A percentile compares a stretch with the other conserved stretches of the same genome.
These are phyloP conservation scores for Eufriesea mexicana DNA, from an alignment of 1,140 invertebrate genomes.

Conservation along the genomic window DNA sequence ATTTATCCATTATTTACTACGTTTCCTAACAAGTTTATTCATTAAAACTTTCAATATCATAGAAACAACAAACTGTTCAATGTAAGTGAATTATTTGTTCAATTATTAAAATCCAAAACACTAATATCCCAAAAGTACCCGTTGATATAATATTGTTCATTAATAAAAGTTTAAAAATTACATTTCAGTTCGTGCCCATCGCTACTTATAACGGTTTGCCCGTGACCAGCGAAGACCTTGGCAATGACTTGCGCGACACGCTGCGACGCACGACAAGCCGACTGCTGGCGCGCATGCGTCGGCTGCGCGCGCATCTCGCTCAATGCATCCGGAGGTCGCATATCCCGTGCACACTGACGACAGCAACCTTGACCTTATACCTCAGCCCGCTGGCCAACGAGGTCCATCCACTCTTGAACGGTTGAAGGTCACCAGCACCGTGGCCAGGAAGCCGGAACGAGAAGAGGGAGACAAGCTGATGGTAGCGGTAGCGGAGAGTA, in stretches of 20 bases:
- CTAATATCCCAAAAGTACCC: not conserved
- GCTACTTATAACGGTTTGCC: slow-evolving; percentile 68
- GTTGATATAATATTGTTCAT: not conserved
- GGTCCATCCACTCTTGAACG: slow-evolving; percentile 66
- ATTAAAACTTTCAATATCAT: no score
- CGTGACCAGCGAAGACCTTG: slow-evolving; percentile 68
- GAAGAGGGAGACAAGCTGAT: slow-evolving; percentile 22
- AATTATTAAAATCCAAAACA: not conserved
- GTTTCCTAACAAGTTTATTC: not conserved
- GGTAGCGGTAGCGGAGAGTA: slow-evolving; percentile 11
- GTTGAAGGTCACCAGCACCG: slow-evolving; percentile 60
- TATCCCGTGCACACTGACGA: slow-evolving; percentile 54
- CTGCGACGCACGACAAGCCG: slow-evolving; percentile 52
- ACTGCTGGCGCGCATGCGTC: slow-evolving; percentile 69
- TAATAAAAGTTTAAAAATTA: not conserved
- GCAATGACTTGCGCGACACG: slow-evolving; percentile 63
- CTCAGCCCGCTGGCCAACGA: slow-evolving; percentile 59
- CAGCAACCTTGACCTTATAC: slow-evolving; percentile 71
- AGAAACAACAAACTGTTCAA: not conserved
- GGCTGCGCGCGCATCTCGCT: slow-evolving; percentile 76
- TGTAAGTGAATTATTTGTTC: not conserved
- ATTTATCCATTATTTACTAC: not conserved
- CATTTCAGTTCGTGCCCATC: slow-evolving; percentile 26
- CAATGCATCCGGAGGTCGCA: slow-evolving; percentile 69
- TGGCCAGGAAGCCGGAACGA: slow-evolving; percentile 30